Evolutionary conservation across 2,113 vertebrate genomes (phyloP).

Genomic region (Alouatta palliata): DNA sequence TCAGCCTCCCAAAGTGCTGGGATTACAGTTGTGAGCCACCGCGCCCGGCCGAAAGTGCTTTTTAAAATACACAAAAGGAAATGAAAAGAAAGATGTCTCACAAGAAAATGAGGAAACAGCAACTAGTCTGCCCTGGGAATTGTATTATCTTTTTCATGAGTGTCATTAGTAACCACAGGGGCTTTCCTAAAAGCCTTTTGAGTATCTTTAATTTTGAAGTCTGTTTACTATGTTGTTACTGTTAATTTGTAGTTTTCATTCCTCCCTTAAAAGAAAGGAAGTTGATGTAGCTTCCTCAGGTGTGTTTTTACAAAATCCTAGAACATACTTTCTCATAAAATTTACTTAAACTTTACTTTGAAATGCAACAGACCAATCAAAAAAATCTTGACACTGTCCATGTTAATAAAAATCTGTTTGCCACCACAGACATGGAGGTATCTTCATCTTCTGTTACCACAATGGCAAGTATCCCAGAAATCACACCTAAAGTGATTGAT

Average conservation of each 20-base stretch:
- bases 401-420: conserved; percentile 95
- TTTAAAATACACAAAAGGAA: conserved; percentile 45
- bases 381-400: conserved; percentile 58
- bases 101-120: conserved; percentile 50
- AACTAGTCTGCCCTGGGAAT: conserved; percentile 50
- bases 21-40: no score
- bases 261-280: conserved; percentile 54
- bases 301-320: conserved; percentile 35
- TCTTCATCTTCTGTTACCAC: conserved; percentile 95
- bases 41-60: neutral
- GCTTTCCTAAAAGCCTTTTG: neutral
- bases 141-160: conserved; percentile 21
- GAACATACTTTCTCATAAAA: conserved; percentile 67
- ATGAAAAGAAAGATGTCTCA: conserved; percentile 56
- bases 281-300: conserved; percentile 58
- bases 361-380: conserved; percentile 76
- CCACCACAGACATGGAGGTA: conserved; percentile 99
- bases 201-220: conserved; percentile 41
- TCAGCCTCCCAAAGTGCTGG: no score
- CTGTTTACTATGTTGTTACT: conserved; percentile 55
- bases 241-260: conserved; percentile 63
- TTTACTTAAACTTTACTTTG: conserved; percentile 65
- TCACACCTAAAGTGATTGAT: conserved; percentile 96
- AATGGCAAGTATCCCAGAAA: conserved; percentile 94
- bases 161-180: neutral